Percentiles rank a stretch among this genome's conserved stretches.
phyloP scores from a whole-genome alignment of 2,888 invertebrate species.

The Cepaea hortensis region DNA sequence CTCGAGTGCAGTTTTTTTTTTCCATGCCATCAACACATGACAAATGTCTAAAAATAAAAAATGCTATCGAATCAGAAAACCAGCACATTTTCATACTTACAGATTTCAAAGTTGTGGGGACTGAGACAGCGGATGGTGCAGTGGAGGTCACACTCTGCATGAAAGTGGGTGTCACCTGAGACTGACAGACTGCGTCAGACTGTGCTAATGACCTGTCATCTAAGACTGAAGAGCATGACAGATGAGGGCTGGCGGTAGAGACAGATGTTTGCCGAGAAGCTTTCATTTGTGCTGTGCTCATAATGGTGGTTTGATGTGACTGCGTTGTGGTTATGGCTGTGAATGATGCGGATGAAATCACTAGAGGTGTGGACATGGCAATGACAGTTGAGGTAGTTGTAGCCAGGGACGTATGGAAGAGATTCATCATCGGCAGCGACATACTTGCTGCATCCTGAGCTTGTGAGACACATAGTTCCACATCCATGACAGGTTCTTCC shows the following conservation, averaged over 20 bases:
- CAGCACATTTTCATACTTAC: neutral
- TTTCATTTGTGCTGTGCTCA: constrained; percentile 33
- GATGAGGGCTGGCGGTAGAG: neutral
- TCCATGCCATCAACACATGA: too few relatives aligned
- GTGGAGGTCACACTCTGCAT: neutral
- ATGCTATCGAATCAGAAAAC: too few relatives aligned
- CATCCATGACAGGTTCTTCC: constrained; percentile 42
- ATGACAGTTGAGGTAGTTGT: constrained; percentile 25
- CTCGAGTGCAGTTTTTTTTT: too few relatives aligned
- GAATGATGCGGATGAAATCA: constrained; percentile 96
- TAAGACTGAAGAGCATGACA: neutral
- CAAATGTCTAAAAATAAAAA: too few relatives aligned
- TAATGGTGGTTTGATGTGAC: constrained; percentile 42
- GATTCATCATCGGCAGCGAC: neutral
- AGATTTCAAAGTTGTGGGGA: constrained; percentile 2
- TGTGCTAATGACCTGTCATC: neutral
- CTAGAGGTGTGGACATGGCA: constrained; percentile 73
- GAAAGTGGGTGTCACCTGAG: neutral
- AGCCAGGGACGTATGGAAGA: constrained; percentile 25
- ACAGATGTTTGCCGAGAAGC: constrained; percentile 12
- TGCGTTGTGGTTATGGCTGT: constrained; percentile 37
- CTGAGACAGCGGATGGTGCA: neutral
- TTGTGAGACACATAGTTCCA: neutral
- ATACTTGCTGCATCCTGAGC: neutral
- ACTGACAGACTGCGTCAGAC: neutral